Base-by-base conservation (phyloP, 2,888 invertebrate genomes). In the Colostygia pectinataria region DNA sequence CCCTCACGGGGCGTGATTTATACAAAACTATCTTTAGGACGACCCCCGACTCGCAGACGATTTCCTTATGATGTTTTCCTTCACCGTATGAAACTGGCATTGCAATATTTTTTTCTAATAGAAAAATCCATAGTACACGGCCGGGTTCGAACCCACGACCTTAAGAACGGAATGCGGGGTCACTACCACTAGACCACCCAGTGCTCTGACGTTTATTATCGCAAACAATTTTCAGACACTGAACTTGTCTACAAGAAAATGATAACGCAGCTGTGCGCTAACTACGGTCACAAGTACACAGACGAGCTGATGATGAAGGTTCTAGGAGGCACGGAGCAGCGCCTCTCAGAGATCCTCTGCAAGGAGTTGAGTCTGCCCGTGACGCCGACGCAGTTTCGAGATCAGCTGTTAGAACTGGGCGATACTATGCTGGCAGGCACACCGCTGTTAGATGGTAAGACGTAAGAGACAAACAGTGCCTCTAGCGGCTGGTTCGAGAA, bases 171-270 rank as follows among this genome's bases (percentile, higher is more conserved):
- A n/a, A n/a, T n/a, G n/a, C n/a, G n/a, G n/a, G n/a, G n/a, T n/a
- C n/a, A n/a, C n/a, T n/a, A n/a, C n/a, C n/a, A n/a, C n/a, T n/a
- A n/a, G n/a, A n/a, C n/a, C n/a, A n/a, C n/a, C n/a, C n/a, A n/a
- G n/a, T n/a, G n/a, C n/a, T n/a, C n/a, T n/a, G n/a, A n/a, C n/a
- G n/a, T n/a, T n/a, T n/a, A n/a, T n/a, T n/a, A n/a, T n/a, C n/a
- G n/a, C n/a, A n/a, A n/a, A 20, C 12, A 39, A 4, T 28, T 41
- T 31, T 33, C 91, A 96, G 97, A 97, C 83, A 95, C 97, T 0
- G 97, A 97, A 83, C 89, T 86, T 47, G 90, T 96, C 29, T 97
- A 97, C 80, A 94, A 94, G 65, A 91, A 92, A 68, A 94, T 95
- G 69, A 94, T 95, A 65, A 91, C 92, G 53, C 91, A 92, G 64